Base-by-base conservation (phyloP, 2,888 invertebrate species). In the Venustoraphidia nigricollis region DNA sequence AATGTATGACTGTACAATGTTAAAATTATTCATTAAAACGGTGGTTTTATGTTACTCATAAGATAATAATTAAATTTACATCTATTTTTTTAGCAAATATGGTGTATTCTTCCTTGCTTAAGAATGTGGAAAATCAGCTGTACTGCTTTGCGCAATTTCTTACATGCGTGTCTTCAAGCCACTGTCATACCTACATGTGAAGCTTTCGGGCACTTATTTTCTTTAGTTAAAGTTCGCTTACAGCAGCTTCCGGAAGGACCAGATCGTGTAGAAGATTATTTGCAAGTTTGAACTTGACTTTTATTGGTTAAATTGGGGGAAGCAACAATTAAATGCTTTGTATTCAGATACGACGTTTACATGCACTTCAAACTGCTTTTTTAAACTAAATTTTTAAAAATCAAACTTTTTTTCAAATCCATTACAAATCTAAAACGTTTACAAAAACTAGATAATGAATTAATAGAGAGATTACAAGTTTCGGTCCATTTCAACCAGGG, bases 21-120 rank as follows among this genome's bases (percentile, higher is more conserved):
- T n/a, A n/a, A n/a, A n/a, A n/a, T n/a, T n/a, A n/a, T n/a, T n/a
- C n/a, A 17, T 17, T 17, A 3, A 17, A 6, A 6, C 27, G 27
- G 6, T 27, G 27, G 6, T 6, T 27, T 27, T 3, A 27, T 27
- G 6, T 27, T 27, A 27, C 27, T 6, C 34, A 42, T 14, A 42
- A 13, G n/a, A n/a, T n/a, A 17, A 17, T 8, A 39, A 36, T 50
- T 36, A 4, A 34, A 47, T 41, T 48, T 43, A 17, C 40, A 27
- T 9, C 36, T 43, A 52, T 42, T 46, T 52, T 71, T 72, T 52
- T 65, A 83, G 81, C 81, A 83, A 67, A 79, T 85, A 58, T 85
- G 85, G 85, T 81, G 80, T 60, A 67, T 77, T 36, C 78, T 75
- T 0, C 84, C 85, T 0, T 76, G 76, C 50, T 65, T 84, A 45